Evolutionary conservation across 2,888 invertebrate species (phyloP).

Genomic region (Drosophila affinis): DNA sequence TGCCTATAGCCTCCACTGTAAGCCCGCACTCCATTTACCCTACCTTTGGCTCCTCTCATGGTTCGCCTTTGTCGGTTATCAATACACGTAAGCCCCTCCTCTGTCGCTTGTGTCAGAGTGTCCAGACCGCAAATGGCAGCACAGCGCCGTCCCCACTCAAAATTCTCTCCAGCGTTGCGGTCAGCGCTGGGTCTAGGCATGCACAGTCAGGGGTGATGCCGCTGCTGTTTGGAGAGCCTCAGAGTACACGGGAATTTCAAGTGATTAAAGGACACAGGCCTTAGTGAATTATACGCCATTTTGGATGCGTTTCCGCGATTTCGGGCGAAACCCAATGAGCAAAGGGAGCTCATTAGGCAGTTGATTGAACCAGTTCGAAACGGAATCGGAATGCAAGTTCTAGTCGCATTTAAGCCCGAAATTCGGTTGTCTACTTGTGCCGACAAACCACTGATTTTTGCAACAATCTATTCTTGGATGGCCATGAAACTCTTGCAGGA

Average conservation of each 20-base stretch:
- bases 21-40: slow-evolving; percentile 1
- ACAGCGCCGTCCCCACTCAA: slow-evolving; percentile 21
- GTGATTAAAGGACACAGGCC: slow-evolving; percentile 22
- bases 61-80: slow-evolving; percentile 47
- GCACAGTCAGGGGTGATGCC: neutral
- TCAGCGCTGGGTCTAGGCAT: neutral
- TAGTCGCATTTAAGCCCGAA: neutral
- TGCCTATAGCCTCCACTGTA: neutral
- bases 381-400: neutral
- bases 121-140: slow-evolving; percentile 63
- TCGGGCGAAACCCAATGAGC: neutral
- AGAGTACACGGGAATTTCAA: slow-evolving; percentile 20
- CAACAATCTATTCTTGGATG: neutral
- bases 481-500: neutral
- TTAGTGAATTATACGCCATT: slow-evolving; percentile 20
- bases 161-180: slow-evolving; percentile 29
- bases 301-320: neutral
- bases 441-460: neutral
- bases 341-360: slow-evolving; percentile 2
- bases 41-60: slow-evolving; percentile 9
- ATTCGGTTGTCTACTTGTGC: neutral
- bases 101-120: slow-evolving; percentile 27
- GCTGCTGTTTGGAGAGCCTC: slow-evolving; percentile 4
- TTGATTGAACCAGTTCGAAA: slow-evolving; percentile 6
- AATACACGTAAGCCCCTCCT: slow-evolving; percentile 37